Percentiles rank a stretch among this genome's conserved stretches.
Conservation (phyloP, 2,888 invertebrate genomes). For the Laothoe populi region DNA sequence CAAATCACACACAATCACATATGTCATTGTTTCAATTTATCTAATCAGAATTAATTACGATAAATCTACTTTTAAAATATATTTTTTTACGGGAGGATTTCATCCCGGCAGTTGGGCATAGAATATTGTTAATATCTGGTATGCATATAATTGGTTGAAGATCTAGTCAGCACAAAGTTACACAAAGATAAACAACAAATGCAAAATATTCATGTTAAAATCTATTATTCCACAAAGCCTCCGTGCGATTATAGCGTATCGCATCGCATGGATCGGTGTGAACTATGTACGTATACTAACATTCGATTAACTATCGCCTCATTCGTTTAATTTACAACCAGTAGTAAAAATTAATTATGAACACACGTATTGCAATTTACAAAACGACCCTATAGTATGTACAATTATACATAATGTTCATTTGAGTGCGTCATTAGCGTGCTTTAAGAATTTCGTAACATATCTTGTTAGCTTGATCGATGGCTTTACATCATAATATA, state of each 20-base stretch:
- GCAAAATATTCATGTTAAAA: too few relatives aligned
- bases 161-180: too few relatives aligned
- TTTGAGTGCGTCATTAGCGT: constrained; percentile 37
- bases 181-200: too few relatives aligned
- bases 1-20: too few relatives aligned
- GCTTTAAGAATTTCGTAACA: constrained; percentile 36
- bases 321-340: constrained; percentile 44
- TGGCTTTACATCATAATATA: background rate
- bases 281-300: background rate
- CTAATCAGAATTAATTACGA: too few relatives aligned
- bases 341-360: constrained; percentile 51
- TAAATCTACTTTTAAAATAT: too few relatives aligned
- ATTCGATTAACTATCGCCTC: constrained; percentile 14
- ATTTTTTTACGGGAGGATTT: too few relatives aligned
- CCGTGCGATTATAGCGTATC: background rate
- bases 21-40: too few relatives aligned
- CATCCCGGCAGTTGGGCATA: too few relatives aligned
- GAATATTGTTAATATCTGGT: too few relatives aligned
- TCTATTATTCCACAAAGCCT: too few relatives aligned
- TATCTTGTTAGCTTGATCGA: background rate
- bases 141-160: too few relatives aligned
- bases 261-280: constrained; percentile 33
- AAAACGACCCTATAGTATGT: constrained; percentile 37
- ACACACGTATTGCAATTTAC: constrained; percentile 41
- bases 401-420: constrained; percentile 36